Evolutionary conservation across 1,140 invertebrate genomes (phyloP).

Genomic region (Aphaenogaster ashmeadi): DNA sequence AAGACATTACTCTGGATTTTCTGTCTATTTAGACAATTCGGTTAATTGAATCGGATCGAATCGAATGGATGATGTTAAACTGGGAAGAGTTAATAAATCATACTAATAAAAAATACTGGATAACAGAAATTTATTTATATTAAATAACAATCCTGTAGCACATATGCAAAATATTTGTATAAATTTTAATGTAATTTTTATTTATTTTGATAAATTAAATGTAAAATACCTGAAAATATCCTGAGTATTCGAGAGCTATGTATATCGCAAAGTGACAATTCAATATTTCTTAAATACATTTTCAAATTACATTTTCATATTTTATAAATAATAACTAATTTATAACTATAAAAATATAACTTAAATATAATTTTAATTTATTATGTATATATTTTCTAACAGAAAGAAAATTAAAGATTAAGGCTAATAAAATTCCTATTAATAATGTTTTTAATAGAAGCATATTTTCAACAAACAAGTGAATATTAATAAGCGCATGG

Average conservation of each 20-base stretch:
- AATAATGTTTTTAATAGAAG: conserved; percentile 2
- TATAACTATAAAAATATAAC: neutral
- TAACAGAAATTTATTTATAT: conserved; percentile 1
- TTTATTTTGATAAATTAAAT: neutral
- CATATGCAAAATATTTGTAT: neutral
- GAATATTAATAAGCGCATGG: conserved; percentile 13
- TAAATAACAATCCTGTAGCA: neutral
- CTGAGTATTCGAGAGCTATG: neutral
- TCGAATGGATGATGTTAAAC: neutral
- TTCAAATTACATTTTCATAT: neutral
- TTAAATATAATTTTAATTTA: neutral
- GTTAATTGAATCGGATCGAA: conserved; percentile 24
- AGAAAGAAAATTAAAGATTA: conserved; percentile 11
- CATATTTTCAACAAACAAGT: conserved; percentile 29
- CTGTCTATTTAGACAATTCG: neutral
- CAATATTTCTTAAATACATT: neutral
- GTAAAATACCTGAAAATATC: neutral
- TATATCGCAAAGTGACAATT: neutral
- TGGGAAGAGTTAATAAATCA: neutral
- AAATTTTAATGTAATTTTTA: conserved; percentile 13
- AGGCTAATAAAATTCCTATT: neutral
- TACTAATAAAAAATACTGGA: neutral
- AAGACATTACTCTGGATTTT: conserved; percentile 45
- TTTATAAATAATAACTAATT: neutral
- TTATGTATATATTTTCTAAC: neutral